Conservation (phyloP, 2,797 vertebrate species). For the Sebastes vulpes region DNA sequence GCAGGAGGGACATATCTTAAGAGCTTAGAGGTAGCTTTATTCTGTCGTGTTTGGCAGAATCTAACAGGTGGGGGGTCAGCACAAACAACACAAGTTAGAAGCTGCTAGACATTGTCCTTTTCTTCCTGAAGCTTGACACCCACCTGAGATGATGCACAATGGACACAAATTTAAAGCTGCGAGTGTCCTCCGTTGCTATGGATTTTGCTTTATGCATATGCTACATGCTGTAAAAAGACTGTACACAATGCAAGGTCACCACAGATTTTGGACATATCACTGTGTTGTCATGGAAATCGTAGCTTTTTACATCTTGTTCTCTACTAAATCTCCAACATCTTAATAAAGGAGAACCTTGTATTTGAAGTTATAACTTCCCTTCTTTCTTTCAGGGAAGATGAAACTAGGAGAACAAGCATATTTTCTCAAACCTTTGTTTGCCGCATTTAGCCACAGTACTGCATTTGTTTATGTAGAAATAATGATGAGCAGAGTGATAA, state of each 20-base stretch:
- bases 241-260: background rate
- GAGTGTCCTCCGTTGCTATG: background rate
- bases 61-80: slow-evolving; percentile 59
- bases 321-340: background rate
- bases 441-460: background rate
- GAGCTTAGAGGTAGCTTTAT: slow-evolving; percentile 73
- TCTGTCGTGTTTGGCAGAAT: slow-evolving; percentile 58
- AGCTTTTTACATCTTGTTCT: background rate
- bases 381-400: background rate
- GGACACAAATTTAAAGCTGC: slow-evolving; percentile 5
- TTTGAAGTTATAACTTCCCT: background rate
- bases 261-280: background rate
- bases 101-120: slow-evolving; percentile 28
- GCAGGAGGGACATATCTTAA: slow-evolving; percentile 76
- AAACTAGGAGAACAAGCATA: background rate
- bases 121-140: slow-evolving; percentile 27
- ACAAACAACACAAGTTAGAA: slow-evolving; percentile 54
- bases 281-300: background rate
- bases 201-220: background rate
- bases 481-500: background rate
- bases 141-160: slow-evolving; percentile 16
- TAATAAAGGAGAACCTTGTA: background rate
- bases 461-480: background rate
- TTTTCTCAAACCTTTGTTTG: background rate
- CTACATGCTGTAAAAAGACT: background rate